Evolutionary conservation across 1,140 invertebrate species (phyloP).

Genomic region (Hyphantria cunea): DNA sequence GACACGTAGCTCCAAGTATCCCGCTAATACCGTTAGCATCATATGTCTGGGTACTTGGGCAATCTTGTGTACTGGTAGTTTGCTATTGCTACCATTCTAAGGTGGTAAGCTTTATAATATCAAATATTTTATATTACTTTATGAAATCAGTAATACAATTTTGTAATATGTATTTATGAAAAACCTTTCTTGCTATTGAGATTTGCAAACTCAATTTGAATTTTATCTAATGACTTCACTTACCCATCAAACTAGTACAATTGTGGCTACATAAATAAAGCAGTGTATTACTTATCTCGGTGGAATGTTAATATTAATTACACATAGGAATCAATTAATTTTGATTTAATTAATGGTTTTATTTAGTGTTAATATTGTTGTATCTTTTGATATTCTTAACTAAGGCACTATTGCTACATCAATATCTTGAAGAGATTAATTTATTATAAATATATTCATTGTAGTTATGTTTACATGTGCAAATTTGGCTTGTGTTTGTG

Average conservation of each 20-base stretch:
- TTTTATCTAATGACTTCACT: constrained; percentile 57
- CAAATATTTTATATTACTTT: constrained; percentile 60
- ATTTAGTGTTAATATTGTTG: constrained; percentile 65
- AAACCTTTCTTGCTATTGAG: constrained; percentile 51
- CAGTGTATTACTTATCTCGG: constrained; percentile 43
- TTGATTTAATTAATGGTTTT: constrained; percentile 75
- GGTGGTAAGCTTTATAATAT: constrained; percentile 63
- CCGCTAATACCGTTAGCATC: constrained; percentile 36
- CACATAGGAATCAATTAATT: constrained; percentile 65
- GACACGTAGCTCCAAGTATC: constrained; percentile 15
- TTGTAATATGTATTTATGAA: constrained; percentile 46
- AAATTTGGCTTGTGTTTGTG: constrained; percentile 75
- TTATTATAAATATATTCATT: constrained; percentile 65
- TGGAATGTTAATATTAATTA: constrained; percentile 49
- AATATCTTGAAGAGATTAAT: constrained; percentile 74
- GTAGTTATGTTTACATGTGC: constrained; percentile 71
- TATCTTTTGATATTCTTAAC: constrained; percentile 77
- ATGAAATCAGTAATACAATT: constrained; percentile 51
- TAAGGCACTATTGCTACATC: constrained; percentile 66
- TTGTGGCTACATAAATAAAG: constrained; percentile 48
- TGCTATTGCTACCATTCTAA: constrained; percentile 56
- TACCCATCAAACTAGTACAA: constrained; percentile 49
- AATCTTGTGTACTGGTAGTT: constrained; percentile 53
- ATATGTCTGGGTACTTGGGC: constrained; percentile 30
- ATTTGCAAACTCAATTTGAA: constrained; percentile 42